A percentile compares a stretch with the other conserved stretches of the same genome.
phyloP scores from a whole-genome alignment of 2,888 invertebrate species.

The Linnaemya tessellans region DNA sequence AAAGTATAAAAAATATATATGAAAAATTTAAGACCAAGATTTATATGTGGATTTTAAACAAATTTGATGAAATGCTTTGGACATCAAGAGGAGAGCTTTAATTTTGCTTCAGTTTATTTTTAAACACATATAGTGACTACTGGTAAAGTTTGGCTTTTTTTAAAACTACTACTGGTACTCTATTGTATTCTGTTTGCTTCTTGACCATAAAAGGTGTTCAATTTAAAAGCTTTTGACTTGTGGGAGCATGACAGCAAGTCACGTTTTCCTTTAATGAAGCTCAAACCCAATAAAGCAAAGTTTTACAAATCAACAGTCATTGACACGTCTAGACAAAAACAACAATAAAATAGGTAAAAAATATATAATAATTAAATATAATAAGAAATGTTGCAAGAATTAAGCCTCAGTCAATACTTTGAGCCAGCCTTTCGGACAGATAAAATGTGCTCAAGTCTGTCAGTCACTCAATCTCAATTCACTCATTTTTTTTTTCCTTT shows the following conservation, averaged over 20 bases:
- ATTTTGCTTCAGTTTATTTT: no score
- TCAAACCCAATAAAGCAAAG: constrained; percentile 33
- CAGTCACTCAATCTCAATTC: constrained; percentile 19
- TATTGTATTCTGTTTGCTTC: background rate
- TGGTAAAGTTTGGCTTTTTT: no score
- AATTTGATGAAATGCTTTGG: background rate
- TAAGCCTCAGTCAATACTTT: constrained; percentile 26
- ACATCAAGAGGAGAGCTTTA: no score
- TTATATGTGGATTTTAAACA: background rate
- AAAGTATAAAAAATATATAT: background rate
- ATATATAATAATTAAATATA: no score
- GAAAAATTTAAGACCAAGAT: constrained; percentile 5
- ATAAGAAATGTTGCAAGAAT: constrained; percentile 22
- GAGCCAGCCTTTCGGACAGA: background rate
- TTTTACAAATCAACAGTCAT: constrained; percentile 56
- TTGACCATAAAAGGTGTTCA: constrained; percentile 49
- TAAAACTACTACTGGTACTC: background rate
- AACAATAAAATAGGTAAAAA: background rate
- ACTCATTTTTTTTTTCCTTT: background rate
- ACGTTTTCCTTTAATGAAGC: constrained; percentile 58
- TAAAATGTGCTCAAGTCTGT: constrained; percentile 16
- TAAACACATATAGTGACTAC: constrained; percentile 9
- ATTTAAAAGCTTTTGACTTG: constrained; percentile 5
- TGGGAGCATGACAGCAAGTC: constrained; percentile 52
- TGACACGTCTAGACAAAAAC: constrained; percentile 58